phyloP scores from a whole-genome alignment of 2,888 invertebrate genomes.

The Caenorhabditis sp. region DNA sequence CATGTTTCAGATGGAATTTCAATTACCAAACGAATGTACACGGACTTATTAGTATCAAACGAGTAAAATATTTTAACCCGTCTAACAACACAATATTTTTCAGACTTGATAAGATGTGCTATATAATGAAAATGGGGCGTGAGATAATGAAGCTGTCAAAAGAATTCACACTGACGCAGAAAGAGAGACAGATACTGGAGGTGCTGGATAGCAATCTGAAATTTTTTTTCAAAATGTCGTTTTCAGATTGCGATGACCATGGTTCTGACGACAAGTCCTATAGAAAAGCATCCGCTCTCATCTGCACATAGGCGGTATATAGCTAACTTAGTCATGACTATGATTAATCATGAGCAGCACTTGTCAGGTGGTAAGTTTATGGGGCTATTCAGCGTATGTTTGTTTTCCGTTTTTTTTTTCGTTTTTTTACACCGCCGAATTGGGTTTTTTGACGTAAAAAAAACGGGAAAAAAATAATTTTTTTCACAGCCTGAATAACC shows the following conservation, averaged over 20 bases:
- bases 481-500: too few relatives aligned
- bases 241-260: slow-evolving; percentile 21
- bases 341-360: slow-evolving; percentile 34
- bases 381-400: too few relatives aligned
- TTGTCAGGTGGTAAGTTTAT: too few relatives aligned
- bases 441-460: too few relatives aligned
- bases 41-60: not conserved
- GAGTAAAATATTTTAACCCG: not conserved
- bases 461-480: too few relatives aligned
- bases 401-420: too few relatives aligned
- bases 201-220: not conserved
- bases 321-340: slow-evolving; percentile 16
- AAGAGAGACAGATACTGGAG: slow-evolving; percentile 21
- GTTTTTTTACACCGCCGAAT: too few relatives aligned
- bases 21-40: not conserved
- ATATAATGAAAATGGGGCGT: slow-evolving; percentile 37
- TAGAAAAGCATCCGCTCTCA: slow-evolving; percentile 22
- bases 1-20: slow-evolving; percentile 6
- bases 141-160: slow-evolving; percentile 15
- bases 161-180: not conserved
- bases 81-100: not conserved
- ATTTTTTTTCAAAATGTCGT: not conserved
- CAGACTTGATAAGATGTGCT: slow-evolving; percentile 18
- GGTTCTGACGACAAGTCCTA: not conserved
- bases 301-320: slow-evolving; percentile 21